Evolutionary conservation across 2,113 vertebrate species (phyloP).

Genomic region (Oryzias melastigma): DNA sequence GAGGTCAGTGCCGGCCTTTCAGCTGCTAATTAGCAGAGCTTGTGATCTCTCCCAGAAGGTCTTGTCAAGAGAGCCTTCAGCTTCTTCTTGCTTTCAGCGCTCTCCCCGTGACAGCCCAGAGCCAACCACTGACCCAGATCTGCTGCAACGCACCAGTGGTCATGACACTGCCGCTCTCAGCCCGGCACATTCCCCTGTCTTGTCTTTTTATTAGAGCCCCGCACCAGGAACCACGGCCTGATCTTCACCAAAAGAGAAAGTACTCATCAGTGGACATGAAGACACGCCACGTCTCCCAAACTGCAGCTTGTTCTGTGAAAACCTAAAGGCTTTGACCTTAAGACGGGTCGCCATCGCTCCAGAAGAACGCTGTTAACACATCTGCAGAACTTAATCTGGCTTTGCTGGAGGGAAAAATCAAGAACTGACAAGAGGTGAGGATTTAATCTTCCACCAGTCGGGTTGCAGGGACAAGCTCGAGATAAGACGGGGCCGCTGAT

Average conservation of each 20-base stretch:
- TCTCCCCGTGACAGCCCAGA: constrained; percentile 55
- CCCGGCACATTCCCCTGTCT: constrained; percentile 12
- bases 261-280: background rate
- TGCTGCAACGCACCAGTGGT: constrained; percentile 17
- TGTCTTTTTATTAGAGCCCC: constrained; percentile 30
- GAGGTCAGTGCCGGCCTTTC: constrained; percentile 60
- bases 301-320: constrained; percentile 10
- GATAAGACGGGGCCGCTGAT: constrained; percentile 67
- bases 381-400: constrained; percentile 42
- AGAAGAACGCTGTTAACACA: constrained; percentile 34
- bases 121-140: constrained; percentile 49
- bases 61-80: constrained; percentile 46
- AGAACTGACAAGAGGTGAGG: constrained; percentile 47
- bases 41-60: constrained; percentile 60
- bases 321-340: constrained; percentile 34
- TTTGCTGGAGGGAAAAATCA: constrained; percentile 50
- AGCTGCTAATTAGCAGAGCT: constrained; percentile 69
- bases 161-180: constrained; percentile 13
- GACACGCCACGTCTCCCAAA: background rate
- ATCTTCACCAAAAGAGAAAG: constrained; percentile 7
- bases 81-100: constrained; percentile 33
- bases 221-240: constrained; percentile 12
- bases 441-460: constrained; percentile 69
- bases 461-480: constrained; percentile 63
- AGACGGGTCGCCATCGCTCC: constrained; percentile 9